phyloP scores from a whole-genome alignment of 2,797 vertebrate genomes.

The Novumbra hubbsi region DNA sequence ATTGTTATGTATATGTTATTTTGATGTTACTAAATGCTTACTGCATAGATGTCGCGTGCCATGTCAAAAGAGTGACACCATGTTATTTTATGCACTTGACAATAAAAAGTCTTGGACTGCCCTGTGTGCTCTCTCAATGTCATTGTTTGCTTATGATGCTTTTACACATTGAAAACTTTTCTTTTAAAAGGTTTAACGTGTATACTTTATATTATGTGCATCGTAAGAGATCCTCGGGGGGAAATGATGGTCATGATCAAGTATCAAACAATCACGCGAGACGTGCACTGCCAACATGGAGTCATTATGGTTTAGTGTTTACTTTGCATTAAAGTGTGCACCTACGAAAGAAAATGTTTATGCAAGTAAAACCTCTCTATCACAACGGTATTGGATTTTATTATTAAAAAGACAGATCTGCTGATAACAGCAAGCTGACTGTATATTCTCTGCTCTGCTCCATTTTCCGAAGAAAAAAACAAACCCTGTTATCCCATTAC shows the following conservation, averaged over 20 bases:
- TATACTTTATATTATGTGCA: not conserved
- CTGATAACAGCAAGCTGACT: slow-evolving; percentile 26
- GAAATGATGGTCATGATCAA: not conserved
- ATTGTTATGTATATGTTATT: no score
- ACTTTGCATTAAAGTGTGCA: slow-evolving; percentile 17
- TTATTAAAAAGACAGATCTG: slow-evolving; percentile 30
- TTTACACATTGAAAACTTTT: not conserved
- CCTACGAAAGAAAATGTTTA: not conserved
- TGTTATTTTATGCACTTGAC: no score
- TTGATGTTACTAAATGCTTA: no score
- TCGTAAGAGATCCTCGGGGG: not conserved
- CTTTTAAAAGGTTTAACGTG: not conserved
- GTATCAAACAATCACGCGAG: slow-evolving; percentile 18
- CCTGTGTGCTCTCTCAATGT: not conserved
- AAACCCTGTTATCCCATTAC: slow-evolving; percentile 6
- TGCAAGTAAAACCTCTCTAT: slow-evolving; percentile 14
- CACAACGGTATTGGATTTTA: slow-evolving; percentile 24
- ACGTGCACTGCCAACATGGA: slow-evolving; percentile 10
- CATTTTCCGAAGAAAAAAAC: not conserved
- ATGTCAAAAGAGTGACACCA: no score
- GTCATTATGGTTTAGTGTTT: slow-evolving; percentile 12
- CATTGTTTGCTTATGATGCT: not conserved
- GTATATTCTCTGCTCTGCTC: slow-evolving; percentile 1
- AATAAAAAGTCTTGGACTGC: no score
- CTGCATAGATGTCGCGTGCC: no score